Evolutionary conservation across 2,888 invertebrate genomes (phyloP).

Genomic region (Andrena haemorrhoa): DNA sequence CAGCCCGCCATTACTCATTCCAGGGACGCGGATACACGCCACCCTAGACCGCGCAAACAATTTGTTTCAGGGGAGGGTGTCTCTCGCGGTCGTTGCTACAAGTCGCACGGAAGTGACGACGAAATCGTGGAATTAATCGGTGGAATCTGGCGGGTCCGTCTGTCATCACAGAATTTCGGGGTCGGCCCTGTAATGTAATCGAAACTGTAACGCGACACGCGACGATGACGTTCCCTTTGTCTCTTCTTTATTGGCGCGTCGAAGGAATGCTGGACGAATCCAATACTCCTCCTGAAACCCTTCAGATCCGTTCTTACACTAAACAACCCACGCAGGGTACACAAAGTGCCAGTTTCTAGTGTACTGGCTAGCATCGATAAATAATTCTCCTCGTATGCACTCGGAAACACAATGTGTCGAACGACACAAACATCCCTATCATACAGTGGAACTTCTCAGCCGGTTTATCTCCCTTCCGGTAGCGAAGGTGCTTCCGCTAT

Average conservation of each 20-base stretch:
- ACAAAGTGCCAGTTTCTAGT: background rate
- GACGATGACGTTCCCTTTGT: too few species aligned
- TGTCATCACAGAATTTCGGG: background rate
- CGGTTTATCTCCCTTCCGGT: constrained; percentile 67
- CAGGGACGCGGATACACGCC: constrained; percentile 66
- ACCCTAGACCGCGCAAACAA: constrained; percentile 74
- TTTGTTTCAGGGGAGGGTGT: constrained; percentile 71
- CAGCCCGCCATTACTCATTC: constrained; percentile 75
- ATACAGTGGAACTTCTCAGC: constrained; percentile 54
- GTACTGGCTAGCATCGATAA: constrained; percentile 4
- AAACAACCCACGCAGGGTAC: background rate
- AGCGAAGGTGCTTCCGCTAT: constrained; percentile 74
- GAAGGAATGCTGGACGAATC: background rate
- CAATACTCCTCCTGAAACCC: background rate
- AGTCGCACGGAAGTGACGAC: constrained; percentile 70
- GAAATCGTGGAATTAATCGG: constrained; percentile 70
- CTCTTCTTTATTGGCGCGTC: too few species aligned
- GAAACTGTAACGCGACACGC: too few species aligned
- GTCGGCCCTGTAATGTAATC: background rate
- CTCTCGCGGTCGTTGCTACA: constrained; percentile 72
- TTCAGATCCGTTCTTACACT: too few species aligned
- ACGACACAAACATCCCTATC: constrained; percentile 54
- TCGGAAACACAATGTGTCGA: constrained; percentile 42
- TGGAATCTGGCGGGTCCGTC: constrained; percentile 10
- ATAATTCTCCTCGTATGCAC: constrained; percentile 31